These are phyloP conservation scores for Anoura caudifer DNA, from an alignment of 2,113 vertebrate genomes.

Conservation along the genomic window DNA sequence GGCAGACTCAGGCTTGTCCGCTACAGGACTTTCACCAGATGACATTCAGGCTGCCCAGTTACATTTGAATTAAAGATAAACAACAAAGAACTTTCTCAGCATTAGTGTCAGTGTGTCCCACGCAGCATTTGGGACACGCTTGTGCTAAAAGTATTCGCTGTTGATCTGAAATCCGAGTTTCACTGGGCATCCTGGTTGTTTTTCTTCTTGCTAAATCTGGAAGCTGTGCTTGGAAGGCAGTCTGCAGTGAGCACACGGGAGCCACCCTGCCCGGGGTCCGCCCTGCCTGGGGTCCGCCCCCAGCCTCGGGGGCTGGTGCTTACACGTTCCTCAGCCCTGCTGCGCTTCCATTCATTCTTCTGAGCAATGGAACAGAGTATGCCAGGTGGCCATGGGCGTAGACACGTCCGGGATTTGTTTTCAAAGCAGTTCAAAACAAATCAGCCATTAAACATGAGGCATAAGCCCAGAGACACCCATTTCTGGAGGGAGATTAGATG, in stretches of 20 bases:
- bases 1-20: not conserved
- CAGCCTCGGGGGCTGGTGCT: accelerated
- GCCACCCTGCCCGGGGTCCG: too few species aligned
- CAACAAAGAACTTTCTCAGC: too few species aligned
- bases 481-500: not conserved
- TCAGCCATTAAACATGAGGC: accelerated
- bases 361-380: not conserved
- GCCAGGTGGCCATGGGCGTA: not conserved
- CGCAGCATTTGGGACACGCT: not conserved
- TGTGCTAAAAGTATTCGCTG: not conserved
- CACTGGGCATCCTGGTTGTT: not conserved
- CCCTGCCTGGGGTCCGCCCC: accelerated
- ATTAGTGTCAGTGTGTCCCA: too few species aligned
- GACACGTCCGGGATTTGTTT: not conserved
- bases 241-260: not conserved
- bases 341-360: not conserved
- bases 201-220: not conserved
- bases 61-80: not conserved
- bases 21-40: too few species aligned
- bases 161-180: not conserved
- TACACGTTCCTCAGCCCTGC: accelerated
- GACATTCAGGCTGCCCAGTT: not conserved
- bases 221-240: too few species aligned
- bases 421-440: not conserved
- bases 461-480: not conserved